phyloP scores from a whole-genome alignment of 1,140 invertebrate species.

The Aphaenogaster floridana region DNA sequence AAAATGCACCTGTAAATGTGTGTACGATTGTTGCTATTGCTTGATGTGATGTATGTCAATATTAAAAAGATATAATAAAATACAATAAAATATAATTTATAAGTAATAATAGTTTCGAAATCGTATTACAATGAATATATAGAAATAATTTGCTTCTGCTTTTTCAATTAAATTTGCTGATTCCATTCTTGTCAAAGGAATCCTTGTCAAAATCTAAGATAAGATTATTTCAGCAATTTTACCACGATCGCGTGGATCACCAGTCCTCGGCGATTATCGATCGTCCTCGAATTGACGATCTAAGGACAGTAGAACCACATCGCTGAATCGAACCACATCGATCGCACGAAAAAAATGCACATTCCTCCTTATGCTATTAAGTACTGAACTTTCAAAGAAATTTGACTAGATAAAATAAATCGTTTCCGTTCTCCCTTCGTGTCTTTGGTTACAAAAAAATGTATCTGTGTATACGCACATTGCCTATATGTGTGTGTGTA shows the following conservation, averaged over 20 bases:
- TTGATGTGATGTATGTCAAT: slow-evolving; percentile 5
- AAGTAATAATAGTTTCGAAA: slow-evolving; percentile 20
- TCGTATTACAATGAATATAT: not conserved
- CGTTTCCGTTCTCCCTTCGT: slow-evolving; percentile 67
- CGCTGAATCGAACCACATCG: slow-evolving; percentile 10
- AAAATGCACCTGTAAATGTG: slow-evolving; percentile 5
- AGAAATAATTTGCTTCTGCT: slow-evolving; percentile 11
- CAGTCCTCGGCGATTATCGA: not conserved
- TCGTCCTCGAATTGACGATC: not conserved
- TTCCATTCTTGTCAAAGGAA: not conserved
- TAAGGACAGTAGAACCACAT: not conserved
- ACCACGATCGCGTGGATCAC: slow-evolving; percentile 23
- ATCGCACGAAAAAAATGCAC: slow-evolving; percentile 82
- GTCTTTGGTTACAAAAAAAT: slow-evolving; percentile 83
- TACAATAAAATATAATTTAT: slow-evolving; percentile 20
- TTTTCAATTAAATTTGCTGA: not conserved
- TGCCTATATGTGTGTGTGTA: slow-evolving; percentile 23
- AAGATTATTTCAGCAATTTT: slow-evolving; percentile 13
- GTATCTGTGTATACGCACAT: slow-evolving; percentile 43
- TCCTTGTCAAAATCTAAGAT: not conserved
- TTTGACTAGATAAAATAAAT: slow-evolving; percentile 86
- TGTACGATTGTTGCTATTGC: not conserved
- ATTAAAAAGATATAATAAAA: slow-evolving; percentile 23
- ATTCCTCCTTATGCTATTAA: slow-evolving; percentile 85
- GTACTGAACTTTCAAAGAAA: slow-evolving; percentile 81